Percentiles rank a stretch among this genome's conserved stretches.
phyloP scores from a whole-genome alignment of 2,113 vertebrate genomes.

The Loxodonta africana region DNA sequence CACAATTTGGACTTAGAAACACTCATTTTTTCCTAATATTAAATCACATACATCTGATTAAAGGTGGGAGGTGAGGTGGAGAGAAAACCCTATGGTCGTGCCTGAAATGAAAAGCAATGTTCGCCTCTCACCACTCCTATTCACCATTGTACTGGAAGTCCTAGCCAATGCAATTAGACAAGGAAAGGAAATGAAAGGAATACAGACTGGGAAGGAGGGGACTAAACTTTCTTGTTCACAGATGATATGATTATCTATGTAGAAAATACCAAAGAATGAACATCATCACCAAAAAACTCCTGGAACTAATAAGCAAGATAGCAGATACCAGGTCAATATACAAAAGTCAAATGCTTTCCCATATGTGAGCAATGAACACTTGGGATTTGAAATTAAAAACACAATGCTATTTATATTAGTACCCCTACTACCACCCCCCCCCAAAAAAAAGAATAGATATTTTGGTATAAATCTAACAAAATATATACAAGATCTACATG shows the following conservation, averaged over 20 bases:
- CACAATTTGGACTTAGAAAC: not conserved
- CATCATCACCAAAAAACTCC: not conserved
- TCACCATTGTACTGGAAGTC: not conserved
- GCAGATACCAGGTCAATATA: not conserved
- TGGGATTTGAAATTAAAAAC: not conserved
- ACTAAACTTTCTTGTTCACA: not conserved
- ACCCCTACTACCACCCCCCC: not conserved
- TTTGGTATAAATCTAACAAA: not conserved
- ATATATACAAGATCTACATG: not conserved
- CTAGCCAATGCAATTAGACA: not conserved
- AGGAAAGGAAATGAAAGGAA: not conserved
- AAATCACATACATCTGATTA: not conserved
- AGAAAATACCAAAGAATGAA: not conserved
- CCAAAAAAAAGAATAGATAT: not conserved
- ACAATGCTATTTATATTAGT: not conserved
- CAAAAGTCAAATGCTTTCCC: not conserved
- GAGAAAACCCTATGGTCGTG: not conserved
- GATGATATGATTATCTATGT: not conserved
- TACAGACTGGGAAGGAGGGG: not conserved
- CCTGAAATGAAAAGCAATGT: constrained; percentile 11
- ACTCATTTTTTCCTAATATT: not conserved
- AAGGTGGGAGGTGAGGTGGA: not conserved
- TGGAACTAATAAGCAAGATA: not conserved
- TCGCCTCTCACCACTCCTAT: not conserved
- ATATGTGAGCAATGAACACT: not conserved